These are phyloP conservation scores for Hippasteria phrygiana DNA, from an alignment of 53 echinoderm and acorn worm genomes.

Conservation along the genomic window DNA sequence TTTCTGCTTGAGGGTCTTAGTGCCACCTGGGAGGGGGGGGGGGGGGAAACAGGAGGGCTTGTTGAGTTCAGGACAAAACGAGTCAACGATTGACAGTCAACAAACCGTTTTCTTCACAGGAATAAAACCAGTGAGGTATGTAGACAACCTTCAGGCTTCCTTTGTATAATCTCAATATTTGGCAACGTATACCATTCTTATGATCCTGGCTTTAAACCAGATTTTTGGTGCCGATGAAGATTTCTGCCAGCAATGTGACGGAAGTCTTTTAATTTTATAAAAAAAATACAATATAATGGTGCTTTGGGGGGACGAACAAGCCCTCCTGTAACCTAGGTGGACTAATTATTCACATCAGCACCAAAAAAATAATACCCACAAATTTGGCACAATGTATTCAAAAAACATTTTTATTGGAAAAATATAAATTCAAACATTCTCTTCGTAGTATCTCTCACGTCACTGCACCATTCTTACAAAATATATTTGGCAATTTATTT, in stretches of 20 bases:
- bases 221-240: no score
- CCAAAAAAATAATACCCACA: not conserved
- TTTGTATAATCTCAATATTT: no score
- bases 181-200: no score
- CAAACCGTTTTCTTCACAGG: not conserved
- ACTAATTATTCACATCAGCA: not conserved
- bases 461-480: not conserved
- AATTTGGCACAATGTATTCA: not conserved
- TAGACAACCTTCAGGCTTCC: no score
- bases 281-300: no score
- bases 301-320: slow-evolving; percentile 22
- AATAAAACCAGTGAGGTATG: no score
- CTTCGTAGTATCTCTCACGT: not conserved
- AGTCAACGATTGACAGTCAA: not conserved
- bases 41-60: slow-evolving; percentile 56
- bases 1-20: slow-evolving; percentile 76
- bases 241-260: no score
- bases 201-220: no score
- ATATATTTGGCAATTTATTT: no score
- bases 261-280: no score
- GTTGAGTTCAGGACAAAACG: slow-evolving; percentile 4
- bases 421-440: not conserved
- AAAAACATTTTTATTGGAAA: slow-evolving; percentile 23
- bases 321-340: slow-evolving; percentile 54
- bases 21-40: slow-evolving; percentile 25